Evolutionary conservation across 2,888 invertebrate genomes (phyloP), one percentile per base, ranked within the genome.

Genomic region (Metellina segmentata): DNA sequence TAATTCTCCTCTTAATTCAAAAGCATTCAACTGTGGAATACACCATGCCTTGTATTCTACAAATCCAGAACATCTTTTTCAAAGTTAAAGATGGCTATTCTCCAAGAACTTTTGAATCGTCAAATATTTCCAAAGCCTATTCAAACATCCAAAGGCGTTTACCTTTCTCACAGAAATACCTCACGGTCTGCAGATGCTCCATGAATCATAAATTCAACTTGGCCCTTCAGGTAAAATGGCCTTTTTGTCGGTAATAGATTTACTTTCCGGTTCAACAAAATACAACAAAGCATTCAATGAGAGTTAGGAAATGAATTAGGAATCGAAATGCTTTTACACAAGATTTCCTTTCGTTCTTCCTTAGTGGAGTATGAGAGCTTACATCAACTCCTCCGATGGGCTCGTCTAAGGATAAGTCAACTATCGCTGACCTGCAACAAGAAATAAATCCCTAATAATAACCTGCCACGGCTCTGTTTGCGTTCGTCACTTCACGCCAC

Each of bases 231-330:
- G 9, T 61, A 16, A 11, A 9, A 61, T 11, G 34, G 11, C 7
- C 9, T 19, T 78, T 19, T 52, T 52, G 52, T 16, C 11, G 53
- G 79, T 13, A 53, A 61, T 34, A 69, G 16, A 79, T 74, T 49
- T 49, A 52, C 85, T 85, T 85, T 85, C 61, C 52, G 61, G 85
- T 85, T 85, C 85, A 85, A 75, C 61, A n/a, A 16, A 74, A 75
- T 53, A 34, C 9, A 74, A 85, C 85, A 85, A 85, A 85, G 52
- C 1, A 16, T 9, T 49, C 52, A 8, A 11, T 16, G 49, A 7
- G 52, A n/a, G 19, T 78, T 78, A 52, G 52, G 34, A 9, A 75
- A 34, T 19, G 9, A 16, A 34, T 48, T 7, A 8, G 49, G 48
- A 19, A 75, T 6, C 19, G n/a, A 71, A 71, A 75, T 8, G 48